These are phyloP conservation scores for Micromys minutus DNA, from an alignment of 2,113 vertebrate genomes.

Conservation along the genomic window DNA sequence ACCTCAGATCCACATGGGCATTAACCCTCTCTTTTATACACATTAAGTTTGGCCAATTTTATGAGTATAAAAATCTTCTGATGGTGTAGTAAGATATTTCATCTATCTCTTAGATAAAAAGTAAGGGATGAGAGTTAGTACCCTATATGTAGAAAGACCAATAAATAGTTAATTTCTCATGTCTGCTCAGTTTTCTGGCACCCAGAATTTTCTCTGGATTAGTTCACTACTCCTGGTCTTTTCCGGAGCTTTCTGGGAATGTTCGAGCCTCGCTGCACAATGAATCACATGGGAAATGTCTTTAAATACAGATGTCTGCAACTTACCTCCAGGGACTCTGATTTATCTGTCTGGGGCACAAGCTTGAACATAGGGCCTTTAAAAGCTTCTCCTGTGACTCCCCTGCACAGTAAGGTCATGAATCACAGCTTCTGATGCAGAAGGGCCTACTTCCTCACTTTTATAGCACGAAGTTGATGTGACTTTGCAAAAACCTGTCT, in stretches of 20 bases:
- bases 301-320: neutral
- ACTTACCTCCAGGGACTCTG: neutral
- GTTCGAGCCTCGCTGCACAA: constrained; percentile 10
- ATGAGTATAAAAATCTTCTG: neutral
- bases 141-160: neutral
- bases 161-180: neutral
- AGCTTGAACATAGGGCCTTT: neutral
- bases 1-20: neutral
- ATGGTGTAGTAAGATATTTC: neutral
- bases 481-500: neutral
- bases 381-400: constrained; percentile 3
- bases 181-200: neutral
- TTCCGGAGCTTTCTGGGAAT: constrained; percentile 11
- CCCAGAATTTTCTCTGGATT: neutral
- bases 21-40: neutral
- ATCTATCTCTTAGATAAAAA: neutral
- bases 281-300: constrained; percentile 35
- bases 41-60: neutral
- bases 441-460: neutral
- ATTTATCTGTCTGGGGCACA: constrained; percentile 26
- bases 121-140: neutral
- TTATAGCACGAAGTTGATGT: neutral
- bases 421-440: neutral
- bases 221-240: neutral
- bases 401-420: neutral